Base-by-base conservation (phyloP, 2,113 vertebrate genomes). In the Sinocyclocheilus rhinocerous region DNA sequence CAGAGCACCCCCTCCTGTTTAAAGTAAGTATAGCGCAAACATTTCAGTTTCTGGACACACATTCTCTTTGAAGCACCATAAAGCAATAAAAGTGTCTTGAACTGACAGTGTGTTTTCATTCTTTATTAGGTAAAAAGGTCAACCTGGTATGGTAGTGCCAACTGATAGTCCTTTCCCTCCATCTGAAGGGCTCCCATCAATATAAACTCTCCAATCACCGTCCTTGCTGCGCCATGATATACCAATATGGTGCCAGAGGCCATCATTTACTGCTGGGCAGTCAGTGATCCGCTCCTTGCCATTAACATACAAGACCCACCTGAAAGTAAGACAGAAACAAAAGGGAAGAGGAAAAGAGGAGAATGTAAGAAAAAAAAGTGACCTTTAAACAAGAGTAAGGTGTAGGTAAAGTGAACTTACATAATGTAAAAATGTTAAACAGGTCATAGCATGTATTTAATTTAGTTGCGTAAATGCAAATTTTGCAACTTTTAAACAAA, bases 231-330 rank as follows among this genome's bases (percentile, higher is more conserved):
- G 95, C 98, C 98, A 99, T 0, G 97, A 97, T 86, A 98, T 95
- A 0, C 95, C 95, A 42, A 99, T 97, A 77, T 99, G 98, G 92
- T 98, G 97, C 98, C 98, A 99, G 65, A 90, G 95, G 42, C 97
- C 98, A 0, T 98, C 97, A 6, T 99, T 99, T 81, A 99, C 97
- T 0, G 98, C 95, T 9, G 97, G 98, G 82, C 98, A 99, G 93
- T 99, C 96, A 7, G 98, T 99, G 90, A 99, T 97, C 80, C 92
- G 95, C 89, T 97, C 97, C 75, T 96, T 98, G 1, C 97, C 98
- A 4, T 99, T 99, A 73, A 99, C 95, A 76, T 99, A 99, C 89
- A 99, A 94, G 73, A 99, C 97, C 98, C 98, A 99, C 45, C 98
- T 99, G 86, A 81, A 65, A 59, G 13, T 57, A 72, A 55, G 6